These are phyloP conservation scores for Trichonephila inaurata DNA, from an alignment of 1,140 invertebrate genomes.

Conservation along the genomic window DNA sequence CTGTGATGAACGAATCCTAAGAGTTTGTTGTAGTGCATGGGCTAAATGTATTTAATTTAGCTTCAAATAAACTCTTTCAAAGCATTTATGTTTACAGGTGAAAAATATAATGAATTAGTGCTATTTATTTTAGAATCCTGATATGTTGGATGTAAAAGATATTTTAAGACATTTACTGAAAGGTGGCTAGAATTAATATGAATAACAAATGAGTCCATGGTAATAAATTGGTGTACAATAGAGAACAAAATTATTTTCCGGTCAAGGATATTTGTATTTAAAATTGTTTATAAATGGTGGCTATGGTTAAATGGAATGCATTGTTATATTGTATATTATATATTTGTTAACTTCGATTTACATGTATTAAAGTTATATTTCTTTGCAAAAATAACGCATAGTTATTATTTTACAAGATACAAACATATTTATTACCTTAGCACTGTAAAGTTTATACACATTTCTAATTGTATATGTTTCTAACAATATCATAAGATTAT, in stretches of 20 bases:
- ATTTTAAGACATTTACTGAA: not conserved
- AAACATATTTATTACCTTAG: too few relatives aligned
- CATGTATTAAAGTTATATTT: not conserved
- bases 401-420: too few relatives aligned
- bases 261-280: not conserved
- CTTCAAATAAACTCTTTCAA: not conserved
- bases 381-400: not conserved
- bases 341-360: not conserved
- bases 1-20: not conserved
- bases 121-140: too few relatives aligned
- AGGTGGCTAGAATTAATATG: not conserved
- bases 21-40: not conserved
- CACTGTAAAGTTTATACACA: too few relatives aligned
- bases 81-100: not conserved
- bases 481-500: too few relatives aligned
- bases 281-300: not conserved
- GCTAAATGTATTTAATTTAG: not conserved
- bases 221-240: not conserved
- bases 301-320: not conserved
- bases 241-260: not conserved
- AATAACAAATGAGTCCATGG: not conserved
- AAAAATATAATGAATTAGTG: too few relatives aligned
- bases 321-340: not conserved
- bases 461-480: too few relatives aligned
- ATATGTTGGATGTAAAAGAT: not conserved